Percentiles rank a stretch among this genome's conserved stretches.
phyloP scores from a whole-genome alignment of 2,113 vertebrate genomes.

The Gyps fulvus region DNA sequence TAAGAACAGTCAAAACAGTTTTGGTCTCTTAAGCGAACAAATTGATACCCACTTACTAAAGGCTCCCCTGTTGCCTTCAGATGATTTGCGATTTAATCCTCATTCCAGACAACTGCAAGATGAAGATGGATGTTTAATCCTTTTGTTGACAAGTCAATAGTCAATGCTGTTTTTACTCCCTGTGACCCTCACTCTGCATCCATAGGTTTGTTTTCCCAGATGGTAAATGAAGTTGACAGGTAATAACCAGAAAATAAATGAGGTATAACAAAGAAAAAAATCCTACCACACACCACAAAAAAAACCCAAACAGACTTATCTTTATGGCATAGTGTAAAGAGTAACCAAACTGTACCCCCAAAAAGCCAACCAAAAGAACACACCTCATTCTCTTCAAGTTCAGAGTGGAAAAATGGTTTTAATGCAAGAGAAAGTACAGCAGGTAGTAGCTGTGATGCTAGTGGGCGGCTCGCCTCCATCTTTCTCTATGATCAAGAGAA shows the following conservation, averaged over 20 bases:
- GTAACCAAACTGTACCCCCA: background rate
- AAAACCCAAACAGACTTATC: background rate
- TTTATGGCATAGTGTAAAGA: background rate
- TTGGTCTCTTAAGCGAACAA: background rate
- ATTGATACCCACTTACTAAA: background rate
- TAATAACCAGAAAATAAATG: background rate
- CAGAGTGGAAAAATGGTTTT: background rate
- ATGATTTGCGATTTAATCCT: background rate
- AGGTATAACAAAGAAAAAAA: background rate
- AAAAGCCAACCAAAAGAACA: background rate
- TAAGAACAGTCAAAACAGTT: background rate
- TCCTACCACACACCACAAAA: background rate
- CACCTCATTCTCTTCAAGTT: background rate
- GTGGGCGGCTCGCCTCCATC: accelerated
- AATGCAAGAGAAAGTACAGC: background rate
- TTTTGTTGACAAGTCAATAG: background rate
- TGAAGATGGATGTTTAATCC: background rate
- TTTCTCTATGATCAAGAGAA: background rate
- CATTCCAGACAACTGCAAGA: background rate
- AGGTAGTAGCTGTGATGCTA: background rate
- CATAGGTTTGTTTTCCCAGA: background rate
- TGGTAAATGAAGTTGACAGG: background rate
- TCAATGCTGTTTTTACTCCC: background rate
- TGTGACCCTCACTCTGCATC: background rate
- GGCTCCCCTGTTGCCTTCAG: background rate